Conservation (phyloP, 2,113 vertebrate species). For the Brienomyrus brachyistius region DNA sequence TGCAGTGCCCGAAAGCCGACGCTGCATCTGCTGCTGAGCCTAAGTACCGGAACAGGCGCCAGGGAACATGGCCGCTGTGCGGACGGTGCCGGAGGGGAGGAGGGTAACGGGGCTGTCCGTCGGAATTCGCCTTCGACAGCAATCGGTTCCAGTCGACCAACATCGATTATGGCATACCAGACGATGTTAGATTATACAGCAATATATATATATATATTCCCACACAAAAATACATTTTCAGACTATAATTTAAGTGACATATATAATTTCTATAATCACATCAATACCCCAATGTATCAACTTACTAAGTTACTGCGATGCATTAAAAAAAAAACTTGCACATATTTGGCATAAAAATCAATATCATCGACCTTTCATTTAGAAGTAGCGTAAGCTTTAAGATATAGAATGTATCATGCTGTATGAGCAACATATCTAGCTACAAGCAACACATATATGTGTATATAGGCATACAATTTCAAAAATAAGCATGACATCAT, state of each 20-base stretch:
- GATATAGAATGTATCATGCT: background rate
- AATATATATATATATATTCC: background rate
- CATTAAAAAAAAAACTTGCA: too few relatives aligned
- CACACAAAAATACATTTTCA: background rate
- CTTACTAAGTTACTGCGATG: background rate
- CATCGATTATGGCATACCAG: background rate
- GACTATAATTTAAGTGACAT: background rate
- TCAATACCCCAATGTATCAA: background rate
- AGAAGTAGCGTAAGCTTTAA: background rate
- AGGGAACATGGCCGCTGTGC: conserved; percentile 4
- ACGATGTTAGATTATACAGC: background rate
- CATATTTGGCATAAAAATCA: background rate
- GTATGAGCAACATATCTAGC: background rate
- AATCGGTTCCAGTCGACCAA: background rate
- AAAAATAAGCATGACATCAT: background rate
- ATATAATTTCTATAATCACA: background rate
- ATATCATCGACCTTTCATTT: background rate
- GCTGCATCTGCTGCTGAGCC: background rate
- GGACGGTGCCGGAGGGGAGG: background rate
- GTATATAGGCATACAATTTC: background rate
- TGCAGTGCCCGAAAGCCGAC: background rate
- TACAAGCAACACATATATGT: background rate
- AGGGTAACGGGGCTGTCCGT: background rate
- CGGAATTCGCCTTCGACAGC: conserved; percentile 6
- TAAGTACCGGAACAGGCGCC: conserved; percentile 6